Evolutionary conservation across 2,113 vertebrate species (phyloP).

Genomic region (Agelaius phoeniceus): DNA sequence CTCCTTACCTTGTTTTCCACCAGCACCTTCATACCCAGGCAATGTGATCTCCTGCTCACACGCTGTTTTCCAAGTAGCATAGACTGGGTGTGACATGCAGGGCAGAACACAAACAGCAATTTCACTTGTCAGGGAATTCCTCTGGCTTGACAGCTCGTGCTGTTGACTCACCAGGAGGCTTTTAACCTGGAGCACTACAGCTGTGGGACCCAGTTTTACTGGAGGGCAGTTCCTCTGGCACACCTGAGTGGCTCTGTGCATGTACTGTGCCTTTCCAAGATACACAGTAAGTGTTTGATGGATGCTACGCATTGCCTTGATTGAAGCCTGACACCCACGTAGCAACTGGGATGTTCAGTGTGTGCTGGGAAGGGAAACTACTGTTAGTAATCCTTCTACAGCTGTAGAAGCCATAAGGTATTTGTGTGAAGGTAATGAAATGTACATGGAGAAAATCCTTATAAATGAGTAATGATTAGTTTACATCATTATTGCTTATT

Average conservation of each 20-base stretch:
- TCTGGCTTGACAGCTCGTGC: neutral
- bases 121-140: slow-evolving; percentile 45
- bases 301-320: neutral
- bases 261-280: neutral
- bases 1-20: slow-evolving; percentile 51
- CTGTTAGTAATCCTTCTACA: neutral
- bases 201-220: neutral
- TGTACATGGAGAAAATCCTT: neutral
- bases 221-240: neutral
- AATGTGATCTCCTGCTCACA: slow-evolving; percentile 63
- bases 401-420: neutral
- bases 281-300: neutral
- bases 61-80: neutral
- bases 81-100: neutral
- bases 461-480: neutral
- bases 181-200: neutral
- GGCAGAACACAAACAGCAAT: slow-evolving; percentile 48
- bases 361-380: neutral
- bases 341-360: neutral
- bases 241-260: neutral
- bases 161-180: slow-evolving; percentile 6
- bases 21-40: neutral
- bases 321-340: neutral
- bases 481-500: neutral
- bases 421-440: slow-evolving; percentile 8